Percentiles rank a stretch among this genome's conserved stretches.
Evolutionary conservation across 2,797 vertebrate genomes (phyloP).

Genomic region (Hydrophis major): DNA sequence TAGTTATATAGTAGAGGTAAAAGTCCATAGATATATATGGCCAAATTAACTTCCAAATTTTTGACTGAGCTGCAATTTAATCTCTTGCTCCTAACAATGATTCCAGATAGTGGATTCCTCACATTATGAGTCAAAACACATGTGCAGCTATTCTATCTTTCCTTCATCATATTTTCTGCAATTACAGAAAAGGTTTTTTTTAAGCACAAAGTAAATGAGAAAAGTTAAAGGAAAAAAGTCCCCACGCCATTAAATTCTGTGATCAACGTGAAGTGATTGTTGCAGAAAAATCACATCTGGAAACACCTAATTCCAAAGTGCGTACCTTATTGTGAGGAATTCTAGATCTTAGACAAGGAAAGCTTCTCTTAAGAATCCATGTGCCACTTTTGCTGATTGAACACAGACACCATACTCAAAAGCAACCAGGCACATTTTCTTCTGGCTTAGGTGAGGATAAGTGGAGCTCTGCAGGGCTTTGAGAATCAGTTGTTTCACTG

Average conservation of each 20-base stretch:
- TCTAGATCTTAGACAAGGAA: not conserved
- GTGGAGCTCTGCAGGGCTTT: not conserved
- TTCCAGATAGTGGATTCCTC: not conserved
- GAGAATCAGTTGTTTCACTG: not conserved
- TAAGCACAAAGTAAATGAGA: not conserved
- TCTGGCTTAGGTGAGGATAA: not conserved
- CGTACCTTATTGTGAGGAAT: not conserved
- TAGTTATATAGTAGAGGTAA: not conserved
- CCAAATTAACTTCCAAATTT: not conserved
- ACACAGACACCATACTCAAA: not conserved
- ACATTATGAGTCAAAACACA: not conserved
- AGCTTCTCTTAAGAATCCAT: not conserved
- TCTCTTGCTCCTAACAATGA: not conserved
- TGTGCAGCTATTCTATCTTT: not conserved
- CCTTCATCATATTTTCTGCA: not conserved
- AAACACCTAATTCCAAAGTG: not conserved
- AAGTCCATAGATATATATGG: not conserved
- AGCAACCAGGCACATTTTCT: not conserved
- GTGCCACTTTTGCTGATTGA: not conserved
- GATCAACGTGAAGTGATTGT: not conserved
- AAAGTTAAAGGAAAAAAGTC: not conserved
- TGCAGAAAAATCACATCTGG: not conserved
- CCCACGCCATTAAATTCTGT: not conserved
- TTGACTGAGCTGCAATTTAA: not conserved
- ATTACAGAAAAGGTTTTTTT: not conserved